Evolutionary conservation across 2,888 invertebrate species (phyloP), one percentile per base, ranked within the genome.

Genomic region (Dryococelus australis): DNA sequence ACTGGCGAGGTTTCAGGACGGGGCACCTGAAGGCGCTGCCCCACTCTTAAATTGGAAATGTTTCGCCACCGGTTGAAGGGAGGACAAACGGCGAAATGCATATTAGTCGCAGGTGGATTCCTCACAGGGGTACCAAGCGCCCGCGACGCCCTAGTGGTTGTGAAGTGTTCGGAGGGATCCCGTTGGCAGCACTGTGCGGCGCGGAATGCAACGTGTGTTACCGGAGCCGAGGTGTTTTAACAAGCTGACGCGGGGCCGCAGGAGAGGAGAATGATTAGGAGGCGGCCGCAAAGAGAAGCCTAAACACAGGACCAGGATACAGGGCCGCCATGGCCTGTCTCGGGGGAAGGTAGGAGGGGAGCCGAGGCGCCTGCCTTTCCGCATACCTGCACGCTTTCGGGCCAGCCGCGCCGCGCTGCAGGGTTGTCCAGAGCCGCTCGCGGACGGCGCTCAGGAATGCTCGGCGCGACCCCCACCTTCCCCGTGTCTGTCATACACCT

Each of bases 371-470:
- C 24, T 78, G 78, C 65, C 86, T 86, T 86, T 86, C 86, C 86
- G 86, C 86, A 86, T 86, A 86, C 86, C 86, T 86, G 86, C 86
- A 86, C 86, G 86, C 86, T 78, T 78, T 83, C 28, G 83, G 83
- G 83, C 83, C 43, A 35, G 35, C 78, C 86, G 35, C 78, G 78
- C 28, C 78, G 24, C 53, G 28, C 51, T n/a, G 24, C 10, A 28
- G 65, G 78, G 78, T 24, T 16, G 28, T 78, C 78, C 65, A n/a
- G n/a, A n/a, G n/a, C n/a, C n/a, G n/a, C n/a, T n/a, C 65, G 35
- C 24, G 16, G 78, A 6, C 27, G 78, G 35, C 43, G 85, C 83
- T 83, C 83, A 28, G 85, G 51, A 51, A 43, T 51, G 85, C 85
- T n/a, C 43, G 10, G 85, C 43, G 28, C 43, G 8, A n/a, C n/a